These are phyloP conservation scores for Corythaeola cristata DNA, from an alignment of 2,113 vertebrate genomes.

Conservation along the genomic window DNA sequence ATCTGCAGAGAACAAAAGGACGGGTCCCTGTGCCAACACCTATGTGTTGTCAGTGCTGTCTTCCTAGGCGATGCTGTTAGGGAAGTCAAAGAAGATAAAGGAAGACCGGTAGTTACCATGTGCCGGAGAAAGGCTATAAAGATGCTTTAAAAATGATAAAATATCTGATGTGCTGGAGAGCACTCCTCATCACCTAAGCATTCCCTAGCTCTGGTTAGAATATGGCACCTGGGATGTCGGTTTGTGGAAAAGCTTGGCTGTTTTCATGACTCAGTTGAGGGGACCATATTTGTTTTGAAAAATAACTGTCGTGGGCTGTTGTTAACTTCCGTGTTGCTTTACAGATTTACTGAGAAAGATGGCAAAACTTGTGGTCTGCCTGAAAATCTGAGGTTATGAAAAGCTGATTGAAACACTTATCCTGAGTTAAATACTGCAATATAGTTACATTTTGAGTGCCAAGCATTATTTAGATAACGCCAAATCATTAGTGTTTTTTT, in stretches of 20 bases:
- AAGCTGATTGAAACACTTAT: background rate
- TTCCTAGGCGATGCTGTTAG: background rate
- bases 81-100: background rate
- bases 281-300: background rate
- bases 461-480: background rate
- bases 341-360: background rate
- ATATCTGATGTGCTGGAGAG: background rate
- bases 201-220: background rate
- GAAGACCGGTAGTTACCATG: background rate
- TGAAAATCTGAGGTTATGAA: constrained; percentile 7
- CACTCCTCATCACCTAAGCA: background rate
- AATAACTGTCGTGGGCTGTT: background rate
- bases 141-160: background rate
- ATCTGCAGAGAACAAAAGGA: constrained; percentile 37
- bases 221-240: background rate
- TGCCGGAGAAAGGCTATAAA: background rate
- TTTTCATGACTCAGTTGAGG: background rate
- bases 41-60: background rate
- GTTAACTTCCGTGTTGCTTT: background rate
- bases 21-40: background rate
- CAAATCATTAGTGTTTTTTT: background rate
- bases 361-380: background rate
- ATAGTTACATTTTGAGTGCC: background rate
- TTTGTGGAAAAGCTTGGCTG: background rate
- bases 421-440: background rate